Percentiles rank a stretch among this genome's conserved stretches.
Conservation (phyloP, 2,888 invertebrate genomes). For the Euzetes globulus region DNA sequence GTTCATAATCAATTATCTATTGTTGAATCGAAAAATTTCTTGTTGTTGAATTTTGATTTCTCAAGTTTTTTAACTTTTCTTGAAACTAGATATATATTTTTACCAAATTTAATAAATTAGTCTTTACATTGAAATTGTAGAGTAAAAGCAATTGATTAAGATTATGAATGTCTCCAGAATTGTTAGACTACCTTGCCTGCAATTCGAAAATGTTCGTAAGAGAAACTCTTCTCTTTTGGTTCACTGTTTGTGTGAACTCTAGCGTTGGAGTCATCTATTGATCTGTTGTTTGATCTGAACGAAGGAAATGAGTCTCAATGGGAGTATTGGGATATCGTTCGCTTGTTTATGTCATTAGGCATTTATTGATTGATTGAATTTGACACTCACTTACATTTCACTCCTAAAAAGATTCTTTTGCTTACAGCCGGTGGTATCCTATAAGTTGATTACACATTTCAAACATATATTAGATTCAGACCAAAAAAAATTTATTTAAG, state of each 20-base stretch:
- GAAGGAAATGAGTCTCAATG: constrained; percentile 26
- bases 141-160: no score
- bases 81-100: no score
- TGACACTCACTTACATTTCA: constrained; percentile 45
- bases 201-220: neutral
- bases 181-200: no score
- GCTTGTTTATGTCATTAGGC: constrained; percentile 21
- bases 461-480: constrained; percentile 7
- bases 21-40: no score
- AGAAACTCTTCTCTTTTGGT: neutral
- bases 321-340: constrained; percentile 22
- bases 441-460: constrained; percentile 41
- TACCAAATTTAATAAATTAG: no score
- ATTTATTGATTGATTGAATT: constrained; percentile 29
- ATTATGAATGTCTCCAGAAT: no score
- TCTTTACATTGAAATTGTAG: no score
- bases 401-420: constrained; percentile 46
- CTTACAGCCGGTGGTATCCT: constrained; percentile 46
- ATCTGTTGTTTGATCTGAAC: constrained; percentile 20
- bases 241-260: neutral
- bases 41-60: no score
- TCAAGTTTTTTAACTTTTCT: no score
- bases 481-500: neutral
- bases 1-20: no score
- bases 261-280: constrained; percentile 12